Conservation (phyloP, 1,140 invertebrate genomes). For the Cydia pomonella region DNA sequence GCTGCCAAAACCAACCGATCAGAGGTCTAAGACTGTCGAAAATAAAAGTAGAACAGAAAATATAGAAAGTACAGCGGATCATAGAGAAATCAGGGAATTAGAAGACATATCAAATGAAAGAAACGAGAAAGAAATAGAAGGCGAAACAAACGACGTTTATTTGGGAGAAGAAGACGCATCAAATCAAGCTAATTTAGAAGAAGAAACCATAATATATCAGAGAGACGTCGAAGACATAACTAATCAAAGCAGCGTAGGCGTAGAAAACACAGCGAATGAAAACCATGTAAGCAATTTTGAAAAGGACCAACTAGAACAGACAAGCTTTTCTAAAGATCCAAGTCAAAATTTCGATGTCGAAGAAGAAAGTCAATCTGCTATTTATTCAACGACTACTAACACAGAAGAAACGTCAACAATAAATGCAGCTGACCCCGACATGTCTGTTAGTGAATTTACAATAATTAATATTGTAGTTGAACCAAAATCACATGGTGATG, state of each 20-base stretch:
- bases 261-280: background rate
- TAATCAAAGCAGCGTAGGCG: background rate
- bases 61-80: background rate
- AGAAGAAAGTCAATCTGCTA: background rate
- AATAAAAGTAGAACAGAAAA: background rate
- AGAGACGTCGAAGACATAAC: background rate
- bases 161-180: background rate
- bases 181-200: background rate
- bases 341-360: background rate
- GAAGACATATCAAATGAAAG: background rate
- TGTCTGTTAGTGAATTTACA: background rate
- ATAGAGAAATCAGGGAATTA: background rate
- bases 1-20: background rate
- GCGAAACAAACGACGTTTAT: background rate
- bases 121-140: background rate
- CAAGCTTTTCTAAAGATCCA: background rate
- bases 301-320: background rate
- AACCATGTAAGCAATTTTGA: background rate
- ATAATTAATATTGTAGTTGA: background rate
- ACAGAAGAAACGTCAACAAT: background rate
- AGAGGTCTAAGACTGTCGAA: background rate
- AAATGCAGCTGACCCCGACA: background rate
- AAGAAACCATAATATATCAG: background rate
- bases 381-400: background rate
- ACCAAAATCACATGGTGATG: background rate